These are phyloP conservation scores for Lutraria rhynchaena DNA, from an alignment of 1,140 invertebrate genomes.

Conservation along the genomic window DNA sequence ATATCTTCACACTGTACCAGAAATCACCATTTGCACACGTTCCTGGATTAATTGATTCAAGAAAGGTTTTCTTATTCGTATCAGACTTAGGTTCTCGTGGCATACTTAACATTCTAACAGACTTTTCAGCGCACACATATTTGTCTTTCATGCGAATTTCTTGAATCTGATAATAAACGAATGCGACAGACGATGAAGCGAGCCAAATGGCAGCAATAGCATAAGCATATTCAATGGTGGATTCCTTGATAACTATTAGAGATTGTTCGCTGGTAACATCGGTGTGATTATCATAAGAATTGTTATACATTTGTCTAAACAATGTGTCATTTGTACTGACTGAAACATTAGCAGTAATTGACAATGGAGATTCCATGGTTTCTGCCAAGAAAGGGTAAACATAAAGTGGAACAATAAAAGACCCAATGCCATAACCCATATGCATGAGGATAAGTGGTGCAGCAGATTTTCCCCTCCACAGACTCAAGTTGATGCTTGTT, in stretches of 20 bases:
- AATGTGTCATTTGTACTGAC: background rate
- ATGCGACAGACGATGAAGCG: conserved; percentile 42
- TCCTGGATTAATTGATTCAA: conserved; percentile 61
- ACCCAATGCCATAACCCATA: conserved; percentile 37
- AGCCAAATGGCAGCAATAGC: conserved; percentile 57
- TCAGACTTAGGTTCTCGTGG: background rate
- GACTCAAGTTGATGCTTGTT: background rate
- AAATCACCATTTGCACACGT: conserved; percentile 62
- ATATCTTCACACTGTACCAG: conserved; percentile 60
- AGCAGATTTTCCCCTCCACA: conserved; percentile 32
- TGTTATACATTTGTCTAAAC: no score
- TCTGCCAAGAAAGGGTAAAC: conserved; percentile 15
- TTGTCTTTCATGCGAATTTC: no score
- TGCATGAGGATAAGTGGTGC: conserved; percentile 35
- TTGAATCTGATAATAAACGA: conserved; percentile 59
- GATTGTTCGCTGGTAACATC: no score
- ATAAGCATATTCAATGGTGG: conserved; percentile 65
- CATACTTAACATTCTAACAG: background rate
- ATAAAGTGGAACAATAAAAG: conserved; percentile 18
- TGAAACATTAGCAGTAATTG: no score
- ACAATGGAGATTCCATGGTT: no score
- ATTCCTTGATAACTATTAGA: conserved; percentile 27
- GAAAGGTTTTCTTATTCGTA: background rate
- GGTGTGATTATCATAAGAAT: no score
- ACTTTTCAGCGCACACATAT: background rate